These are phyloP conservation scores for Orientallactaga bullata DNA, from an alignment of 2,113 vertebrate species.

Conservation along the genomic window DNA sequence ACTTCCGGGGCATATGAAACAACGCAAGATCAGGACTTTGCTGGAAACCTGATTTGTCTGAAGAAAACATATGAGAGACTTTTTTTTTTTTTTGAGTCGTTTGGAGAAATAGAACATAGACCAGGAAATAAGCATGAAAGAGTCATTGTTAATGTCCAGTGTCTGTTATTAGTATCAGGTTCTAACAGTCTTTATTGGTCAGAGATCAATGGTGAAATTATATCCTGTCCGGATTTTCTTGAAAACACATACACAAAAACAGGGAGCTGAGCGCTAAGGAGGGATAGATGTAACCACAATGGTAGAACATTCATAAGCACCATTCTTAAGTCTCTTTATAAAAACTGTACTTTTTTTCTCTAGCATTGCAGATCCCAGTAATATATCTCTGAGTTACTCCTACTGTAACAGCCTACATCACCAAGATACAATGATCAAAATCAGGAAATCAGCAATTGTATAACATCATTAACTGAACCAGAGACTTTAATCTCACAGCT, in stretches of 20 bases:
- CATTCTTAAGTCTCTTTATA: neutral
- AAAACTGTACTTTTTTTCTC: neutral
- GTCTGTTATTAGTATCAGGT: neutral
- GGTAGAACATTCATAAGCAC: neutral
- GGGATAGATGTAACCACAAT: neutral
- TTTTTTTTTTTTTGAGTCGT: neutral
- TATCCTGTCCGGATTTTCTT: conserved; percentile 43
- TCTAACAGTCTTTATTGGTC: neutral
- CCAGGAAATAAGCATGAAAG: neutral
- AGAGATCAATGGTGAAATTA: conserved; percentile 36
- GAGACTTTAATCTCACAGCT: neutral
- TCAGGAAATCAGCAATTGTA: neutral
- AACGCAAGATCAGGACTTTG: neutral
- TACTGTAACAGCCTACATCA: neutral
- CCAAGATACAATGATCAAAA: neutral
- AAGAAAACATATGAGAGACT: neutral
- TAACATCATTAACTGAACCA: neutral
- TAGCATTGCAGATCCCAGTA: neutral
- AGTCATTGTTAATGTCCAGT: neutral
- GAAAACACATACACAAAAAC: neutral
- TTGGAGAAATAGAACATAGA: neutral
- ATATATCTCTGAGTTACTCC: neutral
- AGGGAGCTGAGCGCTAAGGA: neutral
- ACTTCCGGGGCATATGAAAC: neutral
- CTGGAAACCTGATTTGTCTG: neutral